Conservation (phyloP, 2,113 vertebrate genomes). For the Dipodomys merriami region DNA sequence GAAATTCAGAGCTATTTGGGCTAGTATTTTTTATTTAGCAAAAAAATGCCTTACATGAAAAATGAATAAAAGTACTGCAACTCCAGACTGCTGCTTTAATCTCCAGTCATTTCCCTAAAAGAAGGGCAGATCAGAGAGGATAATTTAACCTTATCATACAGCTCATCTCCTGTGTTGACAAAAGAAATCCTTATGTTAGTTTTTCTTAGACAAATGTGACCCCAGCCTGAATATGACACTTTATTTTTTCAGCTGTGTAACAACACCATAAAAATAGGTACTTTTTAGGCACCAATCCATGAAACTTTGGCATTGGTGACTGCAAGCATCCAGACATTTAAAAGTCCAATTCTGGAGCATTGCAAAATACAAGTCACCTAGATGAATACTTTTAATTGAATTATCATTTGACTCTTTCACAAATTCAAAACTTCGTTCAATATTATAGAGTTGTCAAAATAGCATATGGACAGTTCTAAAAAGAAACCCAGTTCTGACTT, state of each 20-base stretch:
- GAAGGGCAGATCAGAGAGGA: constrained; percentile 82
- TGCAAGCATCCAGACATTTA: constrained; percentile 30
- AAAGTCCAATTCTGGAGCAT: neutral
- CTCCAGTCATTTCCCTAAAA: constrained; percentile 81
- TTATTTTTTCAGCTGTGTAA: constrained; percentile 87
- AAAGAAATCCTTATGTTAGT: constrained; percentile 86
- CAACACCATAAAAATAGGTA: constrained; percentile 79
- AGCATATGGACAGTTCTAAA: neutral
- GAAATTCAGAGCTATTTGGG: constrained; percentile 58
- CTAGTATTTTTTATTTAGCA: constrained; percentile 57
- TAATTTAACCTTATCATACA: constrained; percentile 84
- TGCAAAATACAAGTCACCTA: neutral
- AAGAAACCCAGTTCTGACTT: constrained; percentile 27
- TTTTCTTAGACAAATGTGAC: constrained; percentile 86
- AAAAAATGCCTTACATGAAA: constrained; percentile 80
- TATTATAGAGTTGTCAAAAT: constrained; percentile 40
- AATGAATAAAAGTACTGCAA: constrained; percentile 82
- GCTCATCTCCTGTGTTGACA: constrained; percentile 88
- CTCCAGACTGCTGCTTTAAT: constrained; percentile 84
- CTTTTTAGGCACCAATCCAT: constrained; percentile 65
- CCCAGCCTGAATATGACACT: constrained; percentile 83
- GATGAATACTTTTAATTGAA: constrained; percentile 33
- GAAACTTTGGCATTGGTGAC: constrained; percentile 43
- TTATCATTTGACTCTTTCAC: constrained; percentile 40
- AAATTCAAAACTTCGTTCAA: neutral